phyloP scores from a whole-genome alignment of 1,140 invertebrate genomes.

The Platyura marginata region DNA sequence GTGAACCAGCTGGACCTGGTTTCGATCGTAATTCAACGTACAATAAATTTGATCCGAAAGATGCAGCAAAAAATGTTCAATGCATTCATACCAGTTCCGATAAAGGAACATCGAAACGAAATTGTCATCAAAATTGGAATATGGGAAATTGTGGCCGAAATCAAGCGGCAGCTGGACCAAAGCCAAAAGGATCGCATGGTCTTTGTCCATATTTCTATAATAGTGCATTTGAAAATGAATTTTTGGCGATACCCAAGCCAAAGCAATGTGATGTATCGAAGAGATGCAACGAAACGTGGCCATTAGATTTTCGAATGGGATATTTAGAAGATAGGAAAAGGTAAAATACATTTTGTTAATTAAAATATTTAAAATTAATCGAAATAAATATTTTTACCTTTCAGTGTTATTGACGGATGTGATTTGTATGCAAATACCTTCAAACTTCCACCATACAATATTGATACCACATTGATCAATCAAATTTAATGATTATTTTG shows the following conservation, averaged over 20 bases:
- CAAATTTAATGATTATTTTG: too few relatives aligned
- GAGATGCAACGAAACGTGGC: neutral
- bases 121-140: constrained; percentile 20
- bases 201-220: constrained; percentile 20
- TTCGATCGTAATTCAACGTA: constrained; percentile 12
- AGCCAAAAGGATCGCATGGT: constrained; percentile 16
- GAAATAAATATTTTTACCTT: neutral
- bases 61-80: constrained; percentile 16
- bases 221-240: constrained; percentile 17
- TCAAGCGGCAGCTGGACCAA: constrained; percentile 14
- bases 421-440: neutral
- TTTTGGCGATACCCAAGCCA: constrained; percentile 10
- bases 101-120: constrained; percentile 16
- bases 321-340: constrained; percentile 1
- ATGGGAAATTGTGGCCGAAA: constrained; percentile 16
- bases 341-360: neutral
- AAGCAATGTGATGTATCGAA: neutral
- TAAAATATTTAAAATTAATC: neutral
- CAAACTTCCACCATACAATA: neutral
- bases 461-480: too few relatives aligned
- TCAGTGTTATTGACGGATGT: neutral
- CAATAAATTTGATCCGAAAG: constrained; percentile 11
- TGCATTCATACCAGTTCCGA: constrained; percentile 19
- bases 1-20: constrained; percentile 22
- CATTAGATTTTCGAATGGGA: constrained; percentile 3